Evolutionary conservation across 2,113 vertebrate species (phyloP).

Genomic region (Eulemur macaco): DNA sequence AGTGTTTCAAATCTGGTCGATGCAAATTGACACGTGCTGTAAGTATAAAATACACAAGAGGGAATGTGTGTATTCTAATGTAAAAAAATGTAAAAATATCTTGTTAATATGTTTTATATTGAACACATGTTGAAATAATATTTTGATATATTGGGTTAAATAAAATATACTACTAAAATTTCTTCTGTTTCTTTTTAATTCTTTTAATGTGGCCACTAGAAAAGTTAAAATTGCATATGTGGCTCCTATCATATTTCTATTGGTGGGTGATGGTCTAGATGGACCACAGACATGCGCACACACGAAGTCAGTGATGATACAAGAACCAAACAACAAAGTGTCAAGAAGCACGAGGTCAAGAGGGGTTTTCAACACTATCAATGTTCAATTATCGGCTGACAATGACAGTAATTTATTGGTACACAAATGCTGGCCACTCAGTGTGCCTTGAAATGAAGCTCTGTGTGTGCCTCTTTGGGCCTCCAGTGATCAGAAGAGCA

Average conservation of each 20-base stretch:
- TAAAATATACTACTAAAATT: constrained; percentile 29
- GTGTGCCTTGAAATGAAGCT: not conserved
- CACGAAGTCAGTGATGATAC: not conserved
- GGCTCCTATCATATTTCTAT: not conserved
- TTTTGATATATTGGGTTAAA: not conserved
- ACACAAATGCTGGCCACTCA: not conserved
- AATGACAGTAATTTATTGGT: not conserved
- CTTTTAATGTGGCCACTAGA: not conserved
- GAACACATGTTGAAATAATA: not conserved
- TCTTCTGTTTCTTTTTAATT: not conserved
- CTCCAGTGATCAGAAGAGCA: not conserved
- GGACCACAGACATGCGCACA: not conserved
- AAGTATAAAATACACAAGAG: not conserved
- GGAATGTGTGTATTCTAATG: not conserved
- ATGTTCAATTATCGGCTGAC: not conserved
- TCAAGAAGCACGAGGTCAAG: not conserved
- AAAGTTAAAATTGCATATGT: not conserved
- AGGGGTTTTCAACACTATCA: not conserved
- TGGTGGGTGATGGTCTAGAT: not conserved
- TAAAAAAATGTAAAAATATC: not conserved
- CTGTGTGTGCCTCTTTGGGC: not conserved
- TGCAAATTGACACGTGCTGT: not conserved
- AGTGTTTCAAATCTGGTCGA: not conserved
- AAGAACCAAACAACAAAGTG: not conserved
- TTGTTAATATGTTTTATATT: not conserved